Base-by-base conservation (phyloP, 1,140 invertebrate genomes). In the Riptortus pedestris region DNA sequence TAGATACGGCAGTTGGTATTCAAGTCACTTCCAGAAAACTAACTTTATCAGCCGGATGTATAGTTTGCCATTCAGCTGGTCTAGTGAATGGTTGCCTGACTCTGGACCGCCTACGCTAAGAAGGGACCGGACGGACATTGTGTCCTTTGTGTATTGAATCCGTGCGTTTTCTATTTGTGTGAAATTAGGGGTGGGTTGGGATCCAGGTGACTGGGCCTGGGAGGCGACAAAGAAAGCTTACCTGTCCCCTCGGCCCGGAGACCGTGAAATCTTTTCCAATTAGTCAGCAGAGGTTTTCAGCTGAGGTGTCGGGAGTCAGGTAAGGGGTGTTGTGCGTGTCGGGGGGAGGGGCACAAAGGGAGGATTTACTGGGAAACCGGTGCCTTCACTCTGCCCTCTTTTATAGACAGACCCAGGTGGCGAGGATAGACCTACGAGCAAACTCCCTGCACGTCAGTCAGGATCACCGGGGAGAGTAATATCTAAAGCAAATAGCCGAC, bases 291-390 rank as follows among this genome's bases (percentile, higher is more conserved):
- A n/a, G n/a, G n/a, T n/a, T n/a, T n/a, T n/a, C n/a, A n/a, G n/a
- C n/a, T n/a, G n/a, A 47, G 45, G 45, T 47, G 45, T n/a, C 45
- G n/a, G 45, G 22, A 47, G 45, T 47, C 45, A 47, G 45, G 45
- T 47, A 47, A 22, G 18, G n/a, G n/a, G n/a, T n/a, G n/a, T n/a
- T n/a, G n/a, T n/a, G n/a, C n/a, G n/a, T n/a, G n/a, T n/a, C n/a
- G n/a, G n/a, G n/a, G n/a, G n/a, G 45, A 5, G 4, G 45, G 3
- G 18, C n/a, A 47, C 45, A 47, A 47, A 47, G 45, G 45, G 45
- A 47, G 45, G 45, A 47, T 47, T 47, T 47, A n/a, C n/a, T n/a
- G n/a, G n/a, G n/a, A n/a, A n/a, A n/a, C n/a, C n/a, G n/a, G n/a
- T n/a, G n/a, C n/a, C n/a, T n/a, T n/a, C n/a, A n/a, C n/a, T n/a